These are phyloP conservation scores for Oceanites oceanicus DNA, from an alignment of 2,113 vertebrate genomes.

Conservation along the genomic window DNA sequence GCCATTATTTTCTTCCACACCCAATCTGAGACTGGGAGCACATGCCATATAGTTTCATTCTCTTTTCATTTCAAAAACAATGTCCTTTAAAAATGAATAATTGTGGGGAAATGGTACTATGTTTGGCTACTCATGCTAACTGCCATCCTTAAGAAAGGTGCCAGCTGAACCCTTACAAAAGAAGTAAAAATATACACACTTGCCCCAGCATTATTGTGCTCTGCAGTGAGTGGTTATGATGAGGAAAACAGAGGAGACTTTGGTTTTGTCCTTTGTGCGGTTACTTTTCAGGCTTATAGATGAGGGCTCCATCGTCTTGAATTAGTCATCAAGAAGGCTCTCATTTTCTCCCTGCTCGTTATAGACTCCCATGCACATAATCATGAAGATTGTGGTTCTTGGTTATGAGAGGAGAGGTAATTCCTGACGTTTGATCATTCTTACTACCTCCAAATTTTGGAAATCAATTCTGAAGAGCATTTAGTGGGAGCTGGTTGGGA, in stretches of 20 bases:
- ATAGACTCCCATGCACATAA: not conserved
- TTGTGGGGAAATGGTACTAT: not conserved
- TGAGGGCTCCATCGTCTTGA: not conserved
- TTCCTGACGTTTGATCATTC: not conserved
- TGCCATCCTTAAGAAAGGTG: not conserved
- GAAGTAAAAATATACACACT: not conserved
- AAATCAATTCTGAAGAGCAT: not conserved
- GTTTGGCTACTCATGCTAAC: not conserved
- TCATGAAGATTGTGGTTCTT: accelerated
- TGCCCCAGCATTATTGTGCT: not conserved
- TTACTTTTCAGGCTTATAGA: not conserved
- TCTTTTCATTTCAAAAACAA: not conserved
- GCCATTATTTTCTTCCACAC: not conserved
- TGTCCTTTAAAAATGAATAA: not conserved
- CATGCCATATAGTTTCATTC: not conserved
- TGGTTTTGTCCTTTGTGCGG: not conserved
- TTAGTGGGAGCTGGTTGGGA: not conserved
- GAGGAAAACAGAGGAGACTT: not conserved
- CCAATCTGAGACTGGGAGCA: not conserved
- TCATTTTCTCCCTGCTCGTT: not conserved
- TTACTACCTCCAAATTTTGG: not conserved
- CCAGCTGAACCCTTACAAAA: not conserved
- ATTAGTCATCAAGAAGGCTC: not conserved
- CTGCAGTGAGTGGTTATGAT: not conserved
- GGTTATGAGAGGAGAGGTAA: not conserved